Conservation (phyloP, 2,888 invertebrate species). For the Tetramorium bicarinatum region DNA sequence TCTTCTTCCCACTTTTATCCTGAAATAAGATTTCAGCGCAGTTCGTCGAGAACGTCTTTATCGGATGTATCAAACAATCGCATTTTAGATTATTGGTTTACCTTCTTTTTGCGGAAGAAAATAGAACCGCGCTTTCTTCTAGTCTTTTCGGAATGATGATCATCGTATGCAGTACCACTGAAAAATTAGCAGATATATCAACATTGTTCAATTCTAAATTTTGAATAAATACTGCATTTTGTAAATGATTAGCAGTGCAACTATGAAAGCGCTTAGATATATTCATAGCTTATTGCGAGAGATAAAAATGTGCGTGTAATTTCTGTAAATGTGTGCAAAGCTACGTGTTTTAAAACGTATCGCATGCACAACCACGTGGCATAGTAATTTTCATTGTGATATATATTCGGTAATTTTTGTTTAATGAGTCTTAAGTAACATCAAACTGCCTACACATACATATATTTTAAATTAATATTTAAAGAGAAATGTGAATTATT, state of each 20-base stretch:
- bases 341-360: constrained; percentile 33
- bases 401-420: constrained; percentile 7
- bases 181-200: constrained; percentile 57
- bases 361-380: constrained; percentile 41
- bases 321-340: not conserved
- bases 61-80: not conserved
- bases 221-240: not conserved
- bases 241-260: constrained; percentile 45
- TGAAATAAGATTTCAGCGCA: constrained; percentile 79
- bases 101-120: constrained; percentile 97
- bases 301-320: constrained; percentile 19
- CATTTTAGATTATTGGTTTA: constrained; percentile 77
- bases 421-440: constrained; percentile 15
- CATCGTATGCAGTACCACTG: constrained; percentile 86
- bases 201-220: constrained; percentile 9
- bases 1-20: constrained; percentile 92
- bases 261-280: constrained; percentile 58
- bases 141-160: constrained; percentile 93
- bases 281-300: constrained; percentile 46
- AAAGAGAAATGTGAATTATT: constrained; percentile 1
- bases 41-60: not conserved
- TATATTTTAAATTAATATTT: not conserved
- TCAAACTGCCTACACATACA: constrained; percentile 23
- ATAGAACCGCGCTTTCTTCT: constrained; percentile 95
- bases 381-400: constrained; percentile 6